phyloP scores from a whole-genome alignment of 2,113 vertebrate genomes.

The Athene cunicularia region DNA sequence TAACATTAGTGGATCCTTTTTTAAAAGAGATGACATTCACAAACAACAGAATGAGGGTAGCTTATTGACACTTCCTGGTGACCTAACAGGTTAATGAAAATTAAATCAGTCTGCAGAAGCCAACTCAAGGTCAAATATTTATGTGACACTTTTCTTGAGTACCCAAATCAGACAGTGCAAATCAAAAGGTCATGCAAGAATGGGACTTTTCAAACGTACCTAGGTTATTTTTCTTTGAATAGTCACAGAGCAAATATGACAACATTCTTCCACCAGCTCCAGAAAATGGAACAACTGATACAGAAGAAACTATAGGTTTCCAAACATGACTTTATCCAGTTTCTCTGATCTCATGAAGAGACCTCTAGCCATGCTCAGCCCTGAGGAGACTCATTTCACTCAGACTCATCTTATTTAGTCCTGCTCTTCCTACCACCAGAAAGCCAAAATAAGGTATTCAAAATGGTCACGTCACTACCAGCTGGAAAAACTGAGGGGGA shows the following conservation, averaged over 20 bases:
- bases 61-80: not conserved
- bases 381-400: not conserved
- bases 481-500: not conserved
- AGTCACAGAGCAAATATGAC: not conserved
- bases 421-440: slow-evolving; percentile 25
- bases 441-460: slow-evolving; percentile 6
- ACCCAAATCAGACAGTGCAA: not conserved
- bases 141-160: not conserved
- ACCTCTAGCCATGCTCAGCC: not conserved
- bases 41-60: not conserved
- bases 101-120: not conserved
- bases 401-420: not conserved
- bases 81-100: not conserved
- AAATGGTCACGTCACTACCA: not conserved
- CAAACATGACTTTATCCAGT: not conserved
- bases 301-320: not conserved
- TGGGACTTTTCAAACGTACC: not conserved
- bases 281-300: not conserved
- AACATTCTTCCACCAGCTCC: not conserved
- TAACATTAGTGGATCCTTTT: not conserved
- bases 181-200: not conserved
- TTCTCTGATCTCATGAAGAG: not conserved
- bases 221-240: not conserved
- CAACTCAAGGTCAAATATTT: not conserved
- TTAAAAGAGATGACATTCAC: not conserved